Evolutionary conservation across 2,888 invertebrate genomes (phyloP).

Genomic region (Dysmachus trigonus): DNA sequence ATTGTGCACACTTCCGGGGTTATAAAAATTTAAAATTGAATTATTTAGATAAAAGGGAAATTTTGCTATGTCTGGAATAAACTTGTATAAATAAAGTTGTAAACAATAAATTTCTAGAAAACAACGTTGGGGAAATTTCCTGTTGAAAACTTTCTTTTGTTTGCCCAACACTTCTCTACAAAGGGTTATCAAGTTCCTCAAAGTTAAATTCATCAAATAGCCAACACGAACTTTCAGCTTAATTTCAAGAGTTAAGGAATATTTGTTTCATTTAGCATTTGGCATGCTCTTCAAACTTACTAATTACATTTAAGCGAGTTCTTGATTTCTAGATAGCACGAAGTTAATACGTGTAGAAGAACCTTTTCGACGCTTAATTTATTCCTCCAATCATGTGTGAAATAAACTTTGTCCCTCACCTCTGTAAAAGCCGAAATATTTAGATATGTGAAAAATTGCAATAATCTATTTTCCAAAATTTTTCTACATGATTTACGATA

Average conservation of each 20-base stretch:
- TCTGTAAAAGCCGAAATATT: not conserved
- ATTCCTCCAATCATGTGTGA: not conserved
- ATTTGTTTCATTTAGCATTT: not conserved
- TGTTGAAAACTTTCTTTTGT: not conserved
- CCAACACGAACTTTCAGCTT: not conserved
- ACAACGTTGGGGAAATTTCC: not conserved
- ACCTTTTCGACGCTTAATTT: not conserved
- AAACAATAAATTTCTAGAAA: not conserved
- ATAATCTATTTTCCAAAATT: not conserved
- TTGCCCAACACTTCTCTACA: not conserved
- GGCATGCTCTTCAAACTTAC: not conserved
- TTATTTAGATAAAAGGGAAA: not conserved
- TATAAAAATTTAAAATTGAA: not conserved
- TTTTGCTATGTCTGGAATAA: not conserved
- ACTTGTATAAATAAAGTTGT: not conserved
- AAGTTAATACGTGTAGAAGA: not conserved
- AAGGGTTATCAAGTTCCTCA: not conserved
- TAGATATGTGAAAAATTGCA: too few species aligned
- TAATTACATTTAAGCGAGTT: not conserved
- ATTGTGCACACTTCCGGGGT: not conserved
- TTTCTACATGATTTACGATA: not conserved
- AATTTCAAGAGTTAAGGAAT: not conserved
- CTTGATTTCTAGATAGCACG: not conserved
- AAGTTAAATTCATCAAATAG: not conserved
- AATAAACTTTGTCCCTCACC: not conserved